A percentile compares a stretch with the other conserved stretches of the same genome.
Evolutionary conservation across 1,140 invertebrate genomes (phyloP).

Genomic region (Trigoniulus corallinus): DNA sequence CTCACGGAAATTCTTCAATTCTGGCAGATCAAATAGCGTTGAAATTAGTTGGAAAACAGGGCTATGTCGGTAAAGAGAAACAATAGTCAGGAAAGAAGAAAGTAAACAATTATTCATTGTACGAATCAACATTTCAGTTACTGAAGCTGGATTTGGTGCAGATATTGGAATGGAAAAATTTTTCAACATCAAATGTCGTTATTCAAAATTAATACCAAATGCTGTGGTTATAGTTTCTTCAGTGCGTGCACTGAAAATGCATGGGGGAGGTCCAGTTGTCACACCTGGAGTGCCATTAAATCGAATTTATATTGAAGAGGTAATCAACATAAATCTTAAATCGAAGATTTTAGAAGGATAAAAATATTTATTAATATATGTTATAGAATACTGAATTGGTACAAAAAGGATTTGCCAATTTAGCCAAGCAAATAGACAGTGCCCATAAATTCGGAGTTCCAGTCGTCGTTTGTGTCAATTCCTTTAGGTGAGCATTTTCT

Average conservation of each 20-base stretch:
- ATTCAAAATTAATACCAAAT: conserved; percentile 69
- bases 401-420: conserved; percentile 69
- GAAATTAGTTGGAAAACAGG: conserved; percentile 80
- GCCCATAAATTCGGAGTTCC: conserved; percentile 76
- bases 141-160: conserved; percentile 95
- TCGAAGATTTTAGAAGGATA: conserved; percentile 1
- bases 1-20: conserved; percentile 93
- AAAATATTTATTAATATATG: conserved; percentile 13
- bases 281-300: conserved; percentile 65
- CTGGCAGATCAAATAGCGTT: conserved; percentile 86
- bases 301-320: conserved; percentile 53
- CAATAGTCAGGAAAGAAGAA: background rate
- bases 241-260: conserved; percentile 92
- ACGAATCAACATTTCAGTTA: conserved; percentile 51
- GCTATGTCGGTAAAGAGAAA: conserved; percentile 48
- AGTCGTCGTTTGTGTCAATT: conserved; percentile 89
- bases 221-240: conserved; percentile 87
- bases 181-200: conserved; percentile 93
- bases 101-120: background rate
- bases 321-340: background rate
- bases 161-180: conserved; percentile 99
- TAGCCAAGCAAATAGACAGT: conserved; percentile 89
- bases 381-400: conserved; percentile 81
- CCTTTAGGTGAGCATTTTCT: conserved; percentile 47
- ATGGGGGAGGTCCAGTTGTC: conserved; percentile 86